Evolutionary conservation across 2,797 vertebrate genomes (phyloP).

Genomic region (Alfaro cultratus): DNA sequence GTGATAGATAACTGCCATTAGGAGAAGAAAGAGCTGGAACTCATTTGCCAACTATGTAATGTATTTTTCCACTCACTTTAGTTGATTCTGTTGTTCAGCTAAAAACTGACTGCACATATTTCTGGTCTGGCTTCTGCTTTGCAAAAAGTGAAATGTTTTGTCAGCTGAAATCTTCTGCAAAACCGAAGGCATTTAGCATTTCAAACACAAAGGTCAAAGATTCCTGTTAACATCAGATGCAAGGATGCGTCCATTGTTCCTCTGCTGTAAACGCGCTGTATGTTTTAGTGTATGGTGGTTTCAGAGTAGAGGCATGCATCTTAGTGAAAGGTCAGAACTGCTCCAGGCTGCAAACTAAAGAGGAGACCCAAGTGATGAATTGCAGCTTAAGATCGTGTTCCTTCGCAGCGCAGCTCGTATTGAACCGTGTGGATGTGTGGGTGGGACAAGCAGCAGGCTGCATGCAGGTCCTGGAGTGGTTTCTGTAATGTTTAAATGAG

Average conservation of each 20-base stretch:
- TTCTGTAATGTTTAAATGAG: background rate
- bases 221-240: background rate
- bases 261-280: background rate
- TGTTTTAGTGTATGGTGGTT: background rate
- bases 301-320: slow-evolving; percentile 44
- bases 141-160: slow-evolving; percentile 21
- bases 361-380: slow-evolving; percentile 62
- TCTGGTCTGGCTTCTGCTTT: background rate
- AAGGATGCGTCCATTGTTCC: background rate
- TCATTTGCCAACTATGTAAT: slow-evolving; percentile 27
- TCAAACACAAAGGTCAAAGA: background rate
- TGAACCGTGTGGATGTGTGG: slow-evolving; percentile 22
- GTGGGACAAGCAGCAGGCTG: background rate
- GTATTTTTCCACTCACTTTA: slow-evolving; percentile 9
- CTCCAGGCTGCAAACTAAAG: slow-evolving; percentile 47
- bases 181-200: slow-evolving; percentile 3
- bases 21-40: slow-evolving; percentile 30
- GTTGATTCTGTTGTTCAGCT: slow-evolving; percentile 21
- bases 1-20: slow-evolving; percentile 61
- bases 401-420: slow-evolving; percentile 32
- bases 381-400: slow-evolving; percentile 50
- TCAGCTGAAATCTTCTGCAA: background rate
- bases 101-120: background rate
- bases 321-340: slow-evolving; percentile 49
- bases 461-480: background rate